Evolutionary conservation across 2,888 invertebrate genomes (phyloP).

Genomic region (Acronicta alni): DNA sequence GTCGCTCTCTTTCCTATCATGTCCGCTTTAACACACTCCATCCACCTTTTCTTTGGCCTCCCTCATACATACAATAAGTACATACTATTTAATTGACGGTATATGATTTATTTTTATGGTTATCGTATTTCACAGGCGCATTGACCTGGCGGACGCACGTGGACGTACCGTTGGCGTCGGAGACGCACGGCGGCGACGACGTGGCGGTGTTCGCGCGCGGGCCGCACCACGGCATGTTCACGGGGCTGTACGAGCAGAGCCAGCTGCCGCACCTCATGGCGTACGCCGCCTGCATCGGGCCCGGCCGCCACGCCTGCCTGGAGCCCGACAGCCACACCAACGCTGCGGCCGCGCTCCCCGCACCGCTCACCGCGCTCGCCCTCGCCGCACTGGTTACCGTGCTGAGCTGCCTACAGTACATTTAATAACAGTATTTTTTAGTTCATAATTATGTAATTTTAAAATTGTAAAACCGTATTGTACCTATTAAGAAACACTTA

Average conservation of each 20-base stretch:
- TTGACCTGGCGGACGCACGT: slow-evolving; percentile 79
- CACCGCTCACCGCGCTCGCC: slow-evolving; percentile 7
- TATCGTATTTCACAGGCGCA: slow-evolving; percentile 11
- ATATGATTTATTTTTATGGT: background rate
- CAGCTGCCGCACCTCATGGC: slow-evolving; percentile 93
- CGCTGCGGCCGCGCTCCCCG: slow-evolving; percentile 62
- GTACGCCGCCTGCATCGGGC: slow-evolving; percentile 92
- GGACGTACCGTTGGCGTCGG: slow-evolving; percentile 89
- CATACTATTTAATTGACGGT: too few species aligned
- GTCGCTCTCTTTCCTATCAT: too few species aligned
- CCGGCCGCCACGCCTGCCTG: slow-evolving; percentile 80
- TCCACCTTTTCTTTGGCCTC: too few species aligned
- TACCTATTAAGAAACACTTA: slow-evolving; percentile 24
- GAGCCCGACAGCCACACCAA: slow-evolving; percentile 83
- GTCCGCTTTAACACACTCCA: too few species aligned
- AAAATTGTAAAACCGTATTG: slow-evolving; percentile 31
- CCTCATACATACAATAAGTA: too few species aligned
- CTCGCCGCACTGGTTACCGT: slow-evolving; percentile 16
- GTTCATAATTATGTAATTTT: background rate
- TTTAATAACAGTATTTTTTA: background rate
- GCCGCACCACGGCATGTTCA: slow-evolving; percentile 93
- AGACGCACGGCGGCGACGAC: slow-evolving; percentile 94
- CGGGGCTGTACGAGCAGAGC: slow-evolving; percentile 93
- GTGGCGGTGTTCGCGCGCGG: slow-evolving; percentile 92
- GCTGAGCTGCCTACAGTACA: slow-evolving; percentile 7